Evolutionary conservation across 2,797 vertebrate species (phyloP), one percentile per base, ranked within the genome.

Genomic region (Petrocephalus sullivani): DNA sequence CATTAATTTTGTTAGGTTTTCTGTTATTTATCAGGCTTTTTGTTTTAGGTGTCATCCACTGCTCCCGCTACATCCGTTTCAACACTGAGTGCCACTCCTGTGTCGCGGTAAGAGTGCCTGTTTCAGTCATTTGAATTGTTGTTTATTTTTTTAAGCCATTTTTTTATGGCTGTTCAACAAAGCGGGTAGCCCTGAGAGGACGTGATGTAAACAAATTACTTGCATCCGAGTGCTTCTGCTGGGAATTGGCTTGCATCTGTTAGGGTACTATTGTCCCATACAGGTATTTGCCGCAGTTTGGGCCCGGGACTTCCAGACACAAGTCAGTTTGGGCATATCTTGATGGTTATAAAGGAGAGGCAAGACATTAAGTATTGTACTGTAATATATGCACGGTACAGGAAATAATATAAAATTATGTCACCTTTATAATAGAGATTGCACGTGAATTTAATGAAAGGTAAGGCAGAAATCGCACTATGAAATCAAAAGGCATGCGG

Each of bases 31-130:
- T 84, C 46, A 56, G 19, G 12, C 56, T 28, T 71, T 41, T 33
- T 64, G n/a, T 46, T 71, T 87, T 71, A 86, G 84, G 64, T 78
- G 1, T 28, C 85, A 33, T 71, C 84, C 54, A 21, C 87, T 41
- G n/a, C 21, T 58, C 53, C 87, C 33, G 10, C 86, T 7, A 37
- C 67, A 4, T 41, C 67, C 9, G 33, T 71, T 37, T 53, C 82
- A 54, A 49, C 87, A 41, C 6, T 56, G 3, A 61, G 54, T 12
- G 21, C 46, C 67, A 81, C 85, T 78, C 54, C 88, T 4, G 10
- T 64, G 49, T 83, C 67, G 71, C 85, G 58, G 86, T 71, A 28
- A 87, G 85, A 12, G 53, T 49, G 75, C 21, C 49, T 16, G 46
- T 46, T n/a, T 41, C 46, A 46, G 57, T 46, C 37, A 57, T n/a